phyloP scores from a whole-genome alignment of 2,113 vertebrate genomes.

The Aramus guarauna region DNA sequence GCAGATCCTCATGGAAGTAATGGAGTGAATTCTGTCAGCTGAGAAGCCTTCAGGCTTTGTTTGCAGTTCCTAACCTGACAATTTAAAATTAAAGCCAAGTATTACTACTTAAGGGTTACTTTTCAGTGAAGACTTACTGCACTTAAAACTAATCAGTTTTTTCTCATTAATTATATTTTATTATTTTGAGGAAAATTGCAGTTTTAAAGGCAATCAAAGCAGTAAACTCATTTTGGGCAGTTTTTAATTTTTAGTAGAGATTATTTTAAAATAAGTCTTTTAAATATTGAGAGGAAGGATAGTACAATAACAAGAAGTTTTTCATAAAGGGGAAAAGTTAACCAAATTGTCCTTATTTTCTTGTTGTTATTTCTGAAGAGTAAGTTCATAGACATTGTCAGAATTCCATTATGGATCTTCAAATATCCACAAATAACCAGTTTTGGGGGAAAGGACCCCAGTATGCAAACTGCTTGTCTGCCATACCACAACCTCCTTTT shows the following conservation, averaged over 20 bases:
- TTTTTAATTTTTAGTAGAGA: neutral
- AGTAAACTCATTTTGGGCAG: neutral
- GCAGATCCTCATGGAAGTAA: rapidly evolving
- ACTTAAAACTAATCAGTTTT: rapidly evolving
- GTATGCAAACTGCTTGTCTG: neutral
- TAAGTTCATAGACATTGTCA: neutral
- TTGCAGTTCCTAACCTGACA: neutral
- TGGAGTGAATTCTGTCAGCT: neutral
- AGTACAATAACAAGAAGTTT: neutral
- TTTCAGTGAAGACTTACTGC: neutral
- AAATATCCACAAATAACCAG: neutral
- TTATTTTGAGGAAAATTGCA: neutral
- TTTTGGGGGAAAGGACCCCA: neutral
- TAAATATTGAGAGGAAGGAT: neutral
- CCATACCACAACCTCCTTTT: neutral
- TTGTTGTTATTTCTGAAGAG: neutral
- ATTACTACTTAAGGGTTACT: neutral
- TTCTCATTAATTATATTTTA: rapidly evolving
- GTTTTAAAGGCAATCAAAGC: neutral
- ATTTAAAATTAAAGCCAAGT: rapidly evolving
- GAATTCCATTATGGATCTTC: neutral
- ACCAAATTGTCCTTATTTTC: neutral
- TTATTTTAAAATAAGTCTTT: neutral
- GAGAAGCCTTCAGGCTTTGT: neutral
- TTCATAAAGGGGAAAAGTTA: neutral